These are phyloP conservation scores for Chirona hameri DNA, from an alignment of 2,888 invertebrate species.

Conservation along the genomic window DNA sequence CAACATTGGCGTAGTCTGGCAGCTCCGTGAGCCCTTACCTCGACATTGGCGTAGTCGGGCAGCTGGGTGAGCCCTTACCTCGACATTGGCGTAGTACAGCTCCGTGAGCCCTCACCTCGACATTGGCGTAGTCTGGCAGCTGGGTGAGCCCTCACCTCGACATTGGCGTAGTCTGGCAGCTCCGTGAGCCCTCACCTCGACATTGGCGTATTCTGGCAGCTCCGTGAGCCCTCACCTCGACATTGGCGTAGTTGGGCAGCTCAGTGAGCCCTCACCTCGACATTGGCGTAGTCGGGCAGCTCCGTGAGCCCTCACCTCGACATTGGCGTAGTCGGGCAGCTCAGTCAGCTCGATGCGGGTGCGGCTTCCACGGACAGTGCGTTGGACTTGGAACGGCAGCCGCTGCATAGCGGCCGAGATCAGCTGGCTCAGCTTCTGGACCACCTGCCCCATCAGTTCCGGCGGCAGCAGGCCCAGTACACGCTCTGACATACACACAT, in stretches of 20 bases:
- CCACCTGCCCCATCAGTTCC: not conserved
- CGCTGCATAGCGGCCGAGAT: not conserved
- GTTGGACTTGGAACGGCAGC: not conserved
- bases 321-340: slow-evolving; percentile 24
- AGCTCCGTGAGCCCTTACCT: slow-evolving; percentile 46
- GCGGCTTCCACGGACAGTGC: slow-evolving; percentile 56
- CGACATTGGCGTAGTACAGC: not conserved
- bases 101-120: slow-evolving; percentile 45
- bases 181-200: slow-evolving; percentile 45
- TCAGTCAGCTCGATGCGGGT: not conserved
- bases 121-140: not conserved
- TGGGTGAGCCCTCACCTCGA: too few species aligned
- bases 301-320: not conserved
- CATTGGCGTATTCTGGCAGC: not conserved
- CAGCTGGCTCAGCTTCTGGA: not conserved
- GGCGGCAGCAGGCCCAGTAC: not conserved
- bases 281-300: not conserved
- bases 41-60: not conserved
- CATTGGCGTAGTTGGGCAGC: not conserved
- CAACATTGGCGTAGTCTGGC: not conserved
- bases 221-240: too few species aligned
- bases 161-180: not conserved
- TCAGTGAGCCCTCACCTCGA: slow-evolving; percentile 45
- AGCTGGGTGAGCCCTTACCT: too few species aligned
- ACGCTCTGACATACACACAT: too few species aligned